Evolutionary conservation across 2,888 invertebrate genomes (phyloP).

Genomic region (Hemaris fuciformis): DNA sequence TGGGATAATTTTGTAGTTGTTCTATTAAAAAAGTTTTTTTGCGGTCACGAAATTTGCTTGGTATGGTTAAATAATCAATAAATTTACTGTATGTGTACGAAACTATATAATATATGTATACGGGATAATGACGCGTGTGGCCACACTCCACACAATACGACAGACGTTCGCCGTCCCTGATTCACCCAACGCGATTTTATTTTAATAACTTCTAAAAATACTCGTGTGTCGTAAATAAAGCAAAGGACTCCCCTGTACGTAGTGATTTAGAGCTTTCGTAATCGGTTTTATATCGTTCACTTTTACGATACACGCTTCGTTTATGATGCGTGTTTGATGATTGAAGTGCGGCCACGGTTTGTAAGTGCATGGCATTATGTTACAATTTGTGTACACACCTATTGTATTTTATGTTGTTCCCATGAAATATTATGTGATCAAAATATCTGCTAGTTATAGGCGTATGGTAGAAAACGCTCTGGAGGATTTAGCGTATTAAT

Average conservation of each 20-base stretch:
- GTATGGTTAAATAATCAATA: too few species aligned
- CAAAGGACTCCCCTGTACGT: constrained; percentile 29
- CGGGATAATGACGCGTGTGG: constrained; percentile 30
- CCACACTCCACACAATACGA: constrained; percentile 24
- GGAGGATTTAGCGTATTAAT: too few species aligned
- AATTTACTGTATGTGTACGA: too few species aligned
- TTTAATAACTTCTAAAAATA: constrained; percentile 46
- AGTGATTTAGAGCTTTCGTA: constrained; percentile 46
- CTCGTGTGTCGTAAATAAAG: constrained; percentile 26
- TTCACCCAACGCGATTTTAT: constrained; percentile 36
- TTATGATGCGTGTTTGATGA: neutral
- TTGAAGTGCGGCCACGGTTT: neutral
- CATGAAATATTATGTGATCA: too few species aligned
- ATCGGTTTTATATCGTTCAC: constrained; percentile 33
- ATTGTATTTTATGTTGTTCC: too few species aligned
- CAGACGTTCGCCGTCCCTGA: constrained; percentile 30
- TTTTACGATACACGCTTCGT: neutral
- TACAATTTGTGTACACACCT: too few species aligned
- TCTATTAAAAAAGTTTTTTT: too few species aligned
- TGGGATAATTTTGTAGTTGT: too few species aligned
- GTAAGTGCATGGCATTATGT: neutral
- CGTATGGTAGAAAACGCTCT: too few species aligned
- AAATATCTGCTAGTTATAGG: too few species aligned
- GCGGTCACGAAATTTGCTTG: too few species aligned
- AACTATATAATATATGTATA: too few species aligned